Conservation (phyloP, 1,140 invertebrate species). For the Dreissena polymorpha region DNA sequence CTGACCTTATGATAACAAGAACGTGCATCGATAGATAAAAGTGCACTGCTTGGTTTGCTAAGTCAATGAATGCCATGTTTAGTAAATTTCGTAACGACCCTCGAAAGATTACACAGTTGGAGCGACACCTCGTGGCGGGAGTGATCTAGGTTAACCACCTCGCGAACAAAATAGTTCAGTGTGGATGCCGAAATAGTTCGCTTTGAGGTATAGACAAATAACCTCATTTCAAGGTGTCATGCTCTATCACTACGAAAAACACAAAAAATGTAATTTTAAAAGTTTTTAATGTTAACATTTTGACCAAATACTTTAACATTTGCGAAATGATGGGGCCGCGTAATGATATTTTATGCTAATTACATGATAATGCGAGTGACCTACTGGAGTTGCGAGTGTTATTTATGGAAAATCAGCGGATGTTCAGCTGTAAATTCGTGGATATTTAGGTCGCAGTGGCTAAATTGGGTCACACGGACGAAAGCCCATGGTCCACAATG, state of each 20-base stretch:
- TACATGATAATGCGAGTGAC: constrained; percentile 54
- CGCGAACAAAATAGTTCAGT: too few species aligned
- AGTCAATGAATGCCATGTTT: too few species aligned
- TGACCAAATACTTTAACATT: too few species aligned
- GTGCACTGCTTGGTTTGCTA: too few species aligned
- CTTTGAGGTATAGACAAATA: too few species aligned
- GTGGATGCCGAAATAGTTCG: too few species aligned
- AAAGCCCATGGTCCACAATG: constrained; percentile 17
- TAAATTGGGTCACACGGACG: constrained; percentile 56
- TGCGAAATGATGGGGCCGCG: neutral
- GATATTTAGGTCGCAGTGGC: constrained; percentile 56
- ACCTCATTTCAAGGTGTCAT: too few species aligned
- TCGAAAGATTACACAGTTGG: constrained; percentile 11
- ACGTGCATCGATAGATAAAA: too few species aligned
- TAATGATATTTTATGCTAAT: constrained; percentile 45
- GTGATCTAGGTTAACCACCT: constrained; percentile 41
- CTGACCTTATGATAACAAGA: too few species aligned
- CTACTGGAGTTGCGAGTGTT: constrained; percentile 40
- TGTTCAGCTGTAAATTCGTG: constrained; percentile 54
- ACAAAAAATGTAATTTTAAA: too few species aligned
- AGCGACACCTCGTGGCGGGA: constrained; percentile 39
- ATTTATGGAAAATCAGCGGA: constrained; percentile 58
- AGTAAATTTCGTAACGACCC: constrained; percentile 1
- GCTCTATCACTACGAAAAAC: too few species aligned
- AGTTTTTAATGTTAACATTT: too few species aligned